These are phyloP conservation scores for Neomorphus geoffroyi DNA, from an alignment of 2,797 vertebrate genomes.

Conservation along the genomic window DNA sequence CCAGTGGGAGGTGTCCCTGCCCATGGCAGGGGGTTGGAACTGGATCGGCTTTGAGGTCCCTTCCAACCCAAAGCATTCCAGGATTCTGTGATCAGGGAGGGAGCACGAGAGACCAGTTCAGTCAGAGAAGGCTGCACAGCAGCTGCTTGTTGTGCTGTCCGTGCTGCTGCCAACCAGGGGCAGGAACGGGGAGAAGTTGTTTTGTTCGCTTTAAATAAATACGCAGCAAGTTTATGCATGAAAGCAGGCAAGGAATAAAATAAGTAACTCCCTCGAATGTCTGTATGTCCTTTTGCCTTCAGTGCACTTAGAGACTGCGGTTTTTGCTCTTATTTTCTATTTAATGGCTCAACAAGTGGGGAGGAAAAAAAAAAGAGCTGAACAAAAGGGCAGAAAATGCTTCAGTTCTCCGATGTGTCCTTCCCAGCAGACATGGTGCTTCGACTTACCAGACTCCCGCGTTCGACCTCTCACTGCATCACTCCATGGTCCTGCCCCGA, in stretches of 20 bases:
- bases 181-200: not conserved
- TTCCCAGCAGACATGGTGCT: fast-evolving
- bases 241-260: not conserved
- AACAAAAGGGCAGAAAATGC: not conserved
- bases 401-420: fast-evolving
- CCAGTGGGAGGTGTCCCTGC: no score
- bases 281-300: not conserved
- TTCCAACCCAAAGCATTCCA: no score
- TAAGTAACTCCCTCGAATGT: not conserved
- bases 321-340: not conserved
- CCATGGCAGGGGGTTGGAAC: no score
- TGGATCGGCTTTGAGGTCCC: no score
- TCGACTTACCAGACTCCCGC: constrained; percentile 85
- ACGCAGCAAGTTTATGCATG: not conserved
- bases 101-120: not conserved
- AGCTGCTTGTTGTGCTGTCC: not conserved
- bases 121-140: not conserved
- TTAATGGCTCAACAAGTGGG: not conserved
- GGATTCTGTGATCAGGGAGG: not conserved
- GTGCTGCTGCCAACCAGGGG: not conserved
- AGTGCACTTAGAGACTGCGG: fast-evolving
- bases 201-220: not conserved
- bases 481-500: constrained; percentile 92
- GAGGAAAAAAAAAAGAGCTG: not conserved
- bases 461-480: constrained; percentile 82